These are phyloP conservation scores for Elaphurus davidianus DNA, from an alignment of 2,113 vertebrate genomes.

Conservation along the genomic window DNA sequence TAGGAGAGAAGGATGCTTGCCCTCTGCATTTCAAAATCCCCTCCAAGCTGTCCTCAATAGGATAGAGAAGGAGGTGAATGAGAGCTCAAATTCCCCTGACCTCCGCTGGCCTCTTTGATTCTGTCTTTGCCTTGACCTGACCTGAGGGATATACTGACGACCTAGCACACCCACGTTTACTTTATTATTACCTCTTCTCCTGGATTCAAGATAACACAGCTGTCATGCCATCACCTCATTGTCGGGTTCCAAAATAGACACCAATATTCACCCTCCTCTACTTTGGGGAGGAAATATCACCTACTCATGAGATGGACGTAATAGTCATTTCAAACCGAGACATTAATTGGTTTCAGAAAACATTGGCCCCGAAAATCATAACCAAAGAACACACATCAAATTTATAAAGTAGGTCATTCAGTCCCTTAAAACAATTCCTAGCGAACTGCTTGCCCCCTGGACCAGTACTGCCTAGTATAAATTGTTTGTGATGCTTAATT, in stretches of 20 bases:
- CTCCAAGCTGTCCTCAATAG: neutral
- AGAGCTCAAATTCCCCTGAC: neutral
- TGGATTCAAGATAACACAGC: neutral
- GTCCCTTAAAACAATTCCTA: neutral
- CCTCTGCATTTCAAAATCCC: neutral
- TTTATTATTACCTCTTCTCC: neutral
- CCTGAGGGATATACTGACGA: neutral
- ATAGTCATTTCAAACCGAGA: neutral
- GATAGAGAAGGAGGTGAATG: neutral
- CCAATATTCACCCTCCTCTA: neutral
- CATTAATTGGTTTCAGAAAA: neutral
- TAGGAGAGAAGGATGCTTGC: neutral
- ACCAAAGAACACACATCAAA: neutral
- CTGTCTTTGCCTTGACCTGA: neutral
- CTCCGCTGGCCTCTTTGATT: neutral
- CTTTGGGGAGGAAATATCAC: neutral
- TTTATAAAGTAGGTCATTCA: neutral
- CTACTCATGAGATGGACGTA: neutral
- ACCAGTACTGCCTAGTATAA: neutral
- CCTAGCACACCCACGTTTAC: rapidly evolving
- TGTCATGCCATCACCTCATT: neutral
- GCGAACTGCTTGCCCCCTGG: neutral
- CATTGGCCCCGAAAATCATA: neutral
- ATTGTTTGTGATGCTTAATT: neutral
- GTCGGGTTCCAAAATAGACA: neutral